phyloP scores from a whole-genome alignment of 2,113 vertebrate genomes.

The Cyanoliseus patagonus region DNA sequence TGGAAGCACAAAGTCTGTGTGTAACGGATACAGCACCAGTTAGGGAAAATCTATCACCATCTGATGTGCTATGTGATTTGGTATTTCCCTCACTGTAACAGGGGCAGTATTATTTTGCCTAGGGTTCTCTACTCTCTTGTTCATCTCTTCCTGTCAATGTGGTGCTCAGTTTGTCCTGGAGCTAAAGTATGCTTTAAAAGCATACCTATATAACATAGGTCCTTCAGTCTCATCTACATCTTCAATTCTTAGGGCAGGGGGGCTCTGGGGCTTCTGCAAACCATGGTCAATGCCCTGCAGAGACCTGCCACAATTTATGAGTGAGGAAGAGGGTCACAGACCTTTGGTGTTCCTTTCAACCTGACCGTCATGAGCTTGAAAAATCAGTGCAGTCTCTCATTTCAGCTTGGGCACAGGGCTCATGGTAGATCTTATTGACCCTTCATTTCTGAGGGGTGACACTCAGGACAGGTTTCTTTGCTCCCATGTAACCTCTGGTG shows the following conservation, averaged over 20 bases:
- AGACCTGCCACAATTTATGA: not conserved
- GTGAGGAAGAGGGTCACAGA: not conserved
- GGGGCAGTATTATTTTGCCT: not conserved
- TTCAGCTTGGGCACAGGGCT: not conserved
- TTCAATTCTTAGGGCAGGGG: not conserved
- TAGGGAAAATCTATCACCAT: not conserved
- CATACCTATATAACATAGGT: not conserved
- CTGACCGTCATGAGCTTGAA: not conserved
- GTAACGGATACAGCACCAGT: not conserved
- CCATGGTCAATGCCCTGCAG: not conserved
- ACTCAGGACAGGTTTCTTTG: not conserved
- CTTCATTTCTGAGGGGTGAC: not conserved
- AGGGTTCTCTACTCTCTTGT: not conserved
- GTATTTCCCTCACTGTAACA: not conserved
- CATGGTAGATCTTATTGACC: not conserved
- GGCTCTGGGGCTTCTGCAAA: not conserved
- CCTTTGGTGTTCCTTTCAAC: not conserved
- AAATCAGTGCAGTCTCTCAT: not conserved
- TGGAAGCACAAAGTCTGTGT: not conserved
- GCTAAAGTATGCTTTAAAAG: not conserved
- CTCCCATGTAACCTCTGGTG: not conserved
- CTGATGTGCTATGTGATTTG: not conserved
- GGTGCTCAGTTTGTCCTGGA: not conserved
- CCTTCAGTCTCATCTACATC: not conserved
- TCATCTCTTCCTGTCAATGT: not conserved